Conservation (phyloP, 2,113 vertebrate species). For the Tretioscincus oriximinensis region DNA sequence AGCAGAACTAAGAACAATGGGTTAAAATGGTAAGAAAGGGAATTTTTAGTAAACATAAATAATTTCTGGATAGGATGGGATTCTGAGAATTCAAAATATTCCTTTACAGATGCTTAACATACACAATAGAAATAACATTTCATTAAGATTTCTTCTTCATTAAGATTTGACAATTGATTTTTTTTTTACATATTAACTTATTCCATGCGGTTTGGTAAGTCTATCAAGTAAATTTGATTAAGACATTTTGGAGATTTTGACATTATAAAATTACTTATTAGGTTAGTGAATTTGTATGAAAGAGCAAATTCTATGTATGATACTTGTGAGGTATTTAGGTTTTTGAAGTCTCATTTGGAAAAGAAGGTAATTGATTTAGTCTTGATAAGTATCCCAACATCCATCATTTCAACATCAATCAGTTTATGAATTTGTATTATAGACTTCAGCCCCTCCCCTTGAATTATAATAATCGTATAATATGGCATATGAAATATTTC, state of each 20-base stretch:
- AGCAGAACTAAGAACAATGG: no score
- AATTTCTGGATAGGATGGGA: no score
- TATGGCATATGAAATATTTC: not conserved
- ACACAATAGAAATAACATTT: not conserved
- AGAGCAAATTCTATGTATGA: not conserved
- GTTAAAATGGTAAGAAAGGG: no score
- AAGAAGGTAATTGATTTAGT: not conserved
- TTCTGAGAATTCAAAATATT: no score
- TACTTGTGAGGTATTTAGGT: not conserved
- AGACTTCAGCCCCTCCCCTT: no score
- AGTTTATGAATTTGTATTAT: not conserved
- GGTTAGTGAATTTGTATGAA: not conserved
- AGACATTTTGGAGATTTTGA: not conserved
- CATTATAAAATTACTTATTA: not conserved
- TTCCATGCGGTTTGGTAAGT: not conserved
- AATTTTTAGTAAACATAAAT: no score
- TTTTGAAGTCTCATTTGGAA: not conserved
- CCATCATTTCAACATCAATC: not conserved
- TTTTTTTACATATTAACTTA: not conserved
- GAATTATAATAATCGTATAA: no score
- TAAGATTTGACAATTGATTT: not conserved
- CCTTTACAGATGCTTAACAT: not conserved
- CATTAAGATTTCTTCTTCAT: not conserved
- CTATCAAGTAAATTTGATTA: not conserved
- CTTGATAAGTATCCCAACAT: not conserved